Evolutionary conservation across 2,113 vertebrate species (phyloP).

Genomic region (Cryptoleucopteryx plumbea): DNA sequence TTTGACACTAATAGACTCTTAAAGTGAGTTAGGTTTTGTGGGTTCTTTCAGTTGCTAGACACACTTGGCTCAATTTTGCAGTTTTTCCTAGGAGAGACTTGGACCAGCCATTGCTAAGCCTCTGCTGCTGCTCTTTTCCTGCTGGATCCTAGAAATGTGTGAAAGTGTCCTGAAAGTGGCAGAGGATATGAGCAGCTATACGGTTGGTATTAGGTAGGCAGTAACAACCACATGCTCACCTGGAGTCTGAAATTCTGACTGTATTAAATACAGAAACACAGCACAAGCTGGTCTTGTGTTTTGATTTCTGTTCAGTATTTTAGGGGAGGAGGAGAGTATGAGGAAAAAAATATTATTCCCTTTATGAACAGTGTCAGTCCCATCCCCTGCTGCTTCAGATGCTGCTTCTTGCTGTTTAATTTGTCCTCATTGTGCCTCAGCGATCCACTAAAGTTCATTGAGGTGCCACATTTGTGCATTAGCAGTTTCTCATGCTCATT

Average conservation of each 20-base stretch:
- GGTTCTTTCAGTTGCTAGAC: neutral
- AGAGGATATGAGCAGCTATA: neutral
- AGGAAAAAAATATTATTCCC: constrained; percentile 35
- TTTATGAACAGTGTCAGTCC: constrained; percentile 50
- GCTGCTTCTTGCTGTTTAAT: constrained; percentile 32
- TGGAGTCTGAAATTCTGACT: constrained; percentile 39
- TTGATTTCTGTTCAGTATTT: constrained; percentile 75
- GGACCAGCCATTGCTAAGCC: constrained; percentile 3
- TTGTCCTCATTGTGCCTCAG: constrained; percentile 9
- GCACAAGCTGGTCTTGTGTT: constrained; percentile 79
- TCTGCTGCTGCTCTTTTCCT: neutral
- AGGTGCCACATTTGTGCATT: constrained; percentile 9
- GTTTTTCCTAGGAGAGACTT: constrained; percentile 18
- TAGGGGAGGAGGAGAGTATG: constrained; percentile 4
- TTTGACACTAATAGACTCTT: neutral
- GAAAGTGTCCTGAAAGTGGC: neutral
- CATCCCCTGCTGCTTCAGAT: constrained; percentile 37
- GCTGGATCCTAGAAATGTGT: neutral
- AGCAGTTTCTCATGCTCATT: constrained; percentile 31
- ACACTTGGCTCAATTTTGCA: neutral
- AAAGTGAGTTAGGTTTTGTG: neutral
- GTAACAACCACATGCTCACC: neutral
- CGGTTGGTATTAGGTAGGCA: neutral
- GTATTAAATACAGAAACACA: constrained; percentile 57
- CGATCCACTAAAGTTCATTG: neutral